Base-by-base conservation (phyloP, 1,140 invertebrate species). In the Tigriopus japonicus region DNA sequence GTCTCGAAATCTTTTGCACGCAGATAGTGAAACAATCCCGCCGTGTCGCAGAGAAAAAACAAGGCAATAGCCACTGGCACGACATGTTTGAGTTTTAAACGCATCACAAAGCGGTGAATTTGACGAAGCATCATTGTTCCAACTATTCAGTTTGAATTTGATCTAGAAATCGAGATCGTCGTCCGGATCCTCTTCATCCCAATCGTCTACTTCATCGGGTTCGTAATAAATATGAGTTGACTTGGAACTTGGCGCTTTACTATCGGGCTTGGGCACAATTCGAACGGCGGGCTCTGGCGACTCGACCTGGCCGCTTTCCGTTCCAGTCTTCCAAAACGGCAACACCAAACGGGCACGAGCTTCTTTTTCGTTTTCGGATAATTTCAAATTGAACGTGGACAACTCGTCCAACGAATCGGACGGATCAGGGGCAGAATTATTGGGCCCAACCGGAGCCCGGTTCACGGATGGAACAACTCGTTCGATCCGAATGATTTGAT, bases 171-270 rank as follows among this genome's bases (percentile, higher is more conserved):
- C 58, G 3, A 60, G 17, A 51, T 60, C 58, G n/a, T 60, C 23
- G 19, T 60, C 58, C 23, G 58, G 58, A 28, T 60, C 58, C 10
- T 60, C 58, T 15, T 60, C 58, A 42, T 60, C 58, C 42, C 41
- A 28, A 42, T 60, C 58, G 51, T 60, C 58, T 2, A 42, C 58
- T 23, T 42, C 45, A 17, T 60, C 58, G n/a, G 58, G 23, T 55
- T 60, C 58, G 19, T 60, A 60, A 17, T 51, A 60, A 13, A 60
- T 60, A 42, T 60, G 45, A 23, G 45, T 53, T 3, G 12, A 28
- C 43, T 5, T 41, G 6, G 52, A 54, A 13, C n/a, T n/a, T n/a
- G 52, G 35, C 13, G 12, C 35, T 21, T 54, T n/a, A 3, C 6
- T 15, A 54, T 21, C n/a, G 7, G 19, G 6, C 21, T 17, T 19